Percentiles rank a stretch among this genome's conserved stretches.
Evolutionary conservation across 2,797 vertebrate genomes (phyloP).

Genomic region (Liparis tanakae): DNA sequence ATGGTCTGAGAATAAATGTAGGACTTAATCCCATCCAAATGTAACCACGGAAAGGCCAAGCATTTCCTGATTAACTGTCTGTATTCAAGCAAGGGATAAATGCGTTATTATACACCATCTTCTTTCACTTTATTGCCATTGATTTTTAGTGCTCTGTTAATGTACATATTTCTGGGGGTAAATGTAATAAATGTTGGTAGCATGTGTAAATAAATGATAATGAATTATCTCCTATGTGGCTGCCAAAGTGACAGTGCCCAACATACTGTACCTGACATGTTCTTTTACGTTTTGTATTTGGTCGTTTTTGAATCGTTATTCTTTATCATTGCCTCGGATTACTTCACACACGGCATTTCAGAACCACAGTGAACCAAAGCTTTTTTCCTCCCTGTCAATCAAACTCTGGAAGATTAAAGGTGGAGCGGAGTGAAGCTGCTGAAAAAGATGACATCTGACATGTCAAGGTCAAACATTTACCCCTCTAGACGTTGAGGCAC

Average conservation of each 20-base stretch:
- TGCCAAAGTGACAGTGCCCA: constrained; percentile 25
- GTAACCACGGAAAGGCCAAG: constrained; percentile 71
- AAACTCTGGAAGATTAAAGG: constrained; percentile 38
- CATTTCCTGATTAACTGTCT: constrained; percentile 70
- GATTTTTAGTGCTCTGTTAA: constrained; percentile 65
- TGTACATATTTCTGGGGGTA: constrained; percentile 60
- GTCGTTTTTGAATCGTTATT: constrained; percentile 14
- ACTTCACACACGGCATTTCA: constrained; percentile 7
- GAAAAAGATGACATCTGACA: constrained; percentile 52
- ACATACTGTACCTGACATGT: constrained; percentile 23
- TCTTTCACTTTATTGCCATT: constrained; percentile 70
- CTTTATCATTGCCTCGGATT: neutral
- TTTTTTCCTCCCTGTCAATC: constrained; percentile 42
- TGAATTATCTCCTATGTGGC: constrained; percentile 40
- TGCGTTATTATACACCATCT: constrained; percentile 65
- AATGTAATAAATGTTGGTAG: constrained; percentile 48
- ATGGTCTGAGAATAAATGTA: constrained; percentile 58
- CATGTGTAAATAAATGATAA: constrained; percentile 38
- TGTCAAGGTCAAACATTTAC: constrained; percentile 59
- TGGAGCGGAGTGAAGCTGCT: constrained; percentile 38
- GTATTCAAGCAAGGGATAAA: constrained; percentile 68
- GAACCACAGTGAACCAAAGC: constrained; percentile 24
- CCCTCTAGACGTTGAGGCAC: constrained; percentile 43
- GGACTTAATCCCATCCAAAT: constrained; percentile 75
- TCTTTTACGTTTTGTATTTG: constrained; percentile 22